Evolutionary conservation across 2,797 vertebrate genomes (phyloP).

Genomic region (Pipistrellus nathusii): DNA sequence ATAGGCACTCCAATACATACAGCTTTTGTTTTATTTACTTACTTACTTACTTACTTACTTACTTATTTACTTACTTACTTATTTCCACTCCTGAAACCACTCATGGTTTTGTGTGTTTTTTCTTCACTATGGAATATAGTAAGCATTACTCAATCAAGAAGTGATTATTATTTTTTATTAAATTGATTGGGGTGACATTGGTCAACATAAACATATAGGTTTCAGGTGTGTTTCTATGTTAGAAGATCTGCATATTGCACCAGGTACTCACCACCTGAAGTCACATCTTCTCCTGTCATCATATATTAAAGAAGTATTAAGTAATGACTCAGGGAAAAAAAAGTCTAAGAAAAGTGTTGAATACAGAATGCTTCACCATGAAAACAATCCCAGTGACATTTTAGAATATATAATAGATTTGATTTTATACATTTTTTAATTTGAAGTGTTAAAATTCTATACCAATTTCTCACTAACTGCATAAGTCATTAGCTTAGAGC

Average conservation of each 20-base stretch:
- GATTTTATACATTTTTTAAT: constrained; percentile 39
- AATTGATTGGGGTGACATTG: too few relatives aligned
- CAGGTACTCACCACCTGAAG: too few relatives aligned
- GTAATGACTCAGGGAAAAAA: not conserved
- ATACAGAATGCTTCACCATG: constrained; percentile 53
- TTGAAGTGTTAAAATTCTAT: constrained; percentile 57
- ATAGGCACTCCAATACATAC: not conserved
- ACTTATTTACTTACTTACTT: not conserved
- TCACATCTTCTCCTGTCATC: too few relatives aligned
- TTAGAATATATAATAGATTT: constrained; percentile 63
- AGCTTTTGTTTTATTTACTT: not conserved
- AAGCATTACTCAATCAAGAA: not conserved
- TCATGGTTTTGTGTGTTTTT: not conserved
- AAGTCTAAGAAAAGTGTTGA: not conserved
- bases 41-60: too few relatives aligned
- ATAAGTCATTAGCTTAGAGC: fast-evolving
- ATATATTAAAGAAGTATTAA: not conserved
- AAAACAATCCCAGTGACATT: constrained; percentile 19
- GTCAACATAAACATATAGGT: too few relatives aligned
- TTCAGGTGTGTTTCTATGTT: too few relatives aligned
- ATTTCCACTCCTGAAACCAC: not conserved
- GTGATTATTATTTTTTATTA: not conserved
- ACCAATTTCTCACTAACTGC: constrained; percentile 25
- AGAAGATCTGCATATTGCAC: too few relatives aligned
- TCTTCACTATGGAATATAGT: not conserved